phyloP scores from a whole-genome alignment of 2,888 invertebrate species.

The Thymelicus lineola region DNA sequence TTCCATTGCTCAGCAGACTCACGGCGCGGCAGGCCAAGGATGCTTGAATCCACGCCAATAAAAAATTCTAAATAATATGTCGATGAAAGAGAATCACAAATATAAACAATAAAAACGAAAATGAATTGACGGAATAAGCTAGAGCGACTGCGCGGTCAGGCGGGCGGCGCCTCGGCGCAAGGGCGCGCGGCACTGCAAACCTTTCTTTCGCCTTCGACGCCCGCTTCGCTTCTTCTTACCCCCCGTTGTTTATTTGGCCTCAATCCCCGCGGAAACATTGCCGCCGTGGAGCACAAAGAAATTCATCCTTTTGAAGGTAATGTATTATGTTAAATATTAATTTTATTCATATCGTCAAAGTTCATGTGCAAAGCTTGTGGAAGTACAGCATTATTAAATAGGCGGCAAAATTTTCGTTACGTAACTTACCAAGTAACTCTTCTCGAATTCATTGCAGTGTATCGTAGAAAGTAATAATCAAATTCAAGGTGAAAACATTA shows the following conservation, averaged over 20 bases:
- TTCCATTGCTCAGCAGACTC: no score
- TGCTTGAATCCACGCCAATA: background rate
- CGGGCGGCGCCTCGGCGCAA: conserved; percentile 42
- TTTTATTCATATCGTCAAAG: background rate
- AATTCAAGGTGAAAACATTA: background rate
- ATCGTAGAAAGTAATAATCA: no score
- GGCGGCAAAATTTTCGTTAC: conserved; percentile 11
- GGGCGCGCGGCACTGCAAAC: conserved; percentile 56
- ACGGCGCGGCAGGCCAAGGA: no score
- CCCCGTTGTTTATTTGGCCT: conserved; percentile 23
- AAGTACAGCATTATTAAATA: background rate
- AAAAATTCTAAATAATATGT: background rate
- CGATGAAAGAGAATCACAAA: conserved; percentile 12
- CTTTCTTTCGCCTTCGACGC: conserved; percentile 56
- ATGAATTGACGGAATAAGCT: conserved; percentile 7
- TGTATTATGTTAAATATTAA: background rate
- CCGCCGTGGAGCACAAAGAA: background rate
- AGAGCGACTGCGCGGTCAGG: conserved; percentile 58
- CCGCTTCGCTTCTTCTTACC: conserved; percentile 40
- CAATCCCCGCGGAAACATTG: conserved; percentile 11
- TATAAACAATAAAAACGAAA: conserved; percentile 4
- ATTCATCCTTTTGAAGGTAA: conserved; percentile 4
- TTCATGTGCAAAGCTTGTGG: background rate
- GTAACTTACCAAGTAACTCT: background rate
- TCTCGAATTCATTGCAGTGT: background rate